Conservation (phyloP, 2,888 invertebrate species). For the Harmothoe impar region DNA sequence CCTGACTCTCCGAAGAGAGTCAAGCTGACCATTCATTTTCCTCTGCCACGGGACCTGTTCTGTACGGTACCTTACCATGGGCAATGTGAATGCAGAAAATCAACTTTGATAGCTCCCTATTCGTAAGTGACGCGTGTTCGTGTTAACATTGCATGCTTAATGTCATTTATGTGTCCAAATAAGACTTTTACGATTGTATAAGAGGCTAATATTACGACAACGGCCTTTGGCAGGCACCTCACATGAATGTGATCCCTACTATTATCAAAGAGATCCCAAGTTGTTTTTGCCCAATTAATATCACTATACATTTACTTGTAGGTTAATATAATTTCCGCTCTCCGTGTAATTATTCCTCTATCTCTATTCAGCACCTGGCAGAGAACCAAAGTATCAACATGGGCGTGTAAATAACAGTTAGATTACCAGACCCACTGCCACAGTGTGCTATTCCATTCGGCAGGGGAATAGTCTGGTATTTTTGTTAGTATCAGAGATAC, state of each 20-base stretch:
- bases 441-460: background rate
- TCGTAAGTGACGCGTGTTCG: background rate
- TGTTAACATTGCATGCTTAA: background rate
- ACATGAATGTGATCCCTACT: background rate
- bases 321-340: too few relatives aligned
- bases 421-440: background rate
- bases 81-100: too few relatives aligned
- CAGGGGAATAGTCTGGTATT: background rate
- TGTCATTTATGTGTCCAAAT: constrained; percentile 3
- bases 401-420: background rate
- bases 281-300: background rate
- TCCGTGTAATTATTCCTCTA: background rate
- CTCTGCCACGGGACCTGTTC: too few relatives aligned
- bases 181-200: background rate
- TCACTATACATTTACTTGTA: too few relatives aligned
- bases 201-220: background rate
- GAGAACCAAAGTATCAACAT: background rate
- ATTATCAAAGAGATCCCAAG: background rate
- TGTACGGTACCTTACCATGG: too few relatives aligned
- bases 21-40: too few relatives aligned
- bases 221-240: background rate
- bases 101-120: too few relatives aligned
- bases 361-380: background rate
- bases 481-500: background rate
- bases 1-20: too few relatives aligned